Percentiles rank a stretch among this genome's conserved stretches.
These are phyloP conservation scores for Tiliacea citrago DNA, from an alignment of 2,888 invertebrate genomes.

Conservation along the genomic window DNA sequence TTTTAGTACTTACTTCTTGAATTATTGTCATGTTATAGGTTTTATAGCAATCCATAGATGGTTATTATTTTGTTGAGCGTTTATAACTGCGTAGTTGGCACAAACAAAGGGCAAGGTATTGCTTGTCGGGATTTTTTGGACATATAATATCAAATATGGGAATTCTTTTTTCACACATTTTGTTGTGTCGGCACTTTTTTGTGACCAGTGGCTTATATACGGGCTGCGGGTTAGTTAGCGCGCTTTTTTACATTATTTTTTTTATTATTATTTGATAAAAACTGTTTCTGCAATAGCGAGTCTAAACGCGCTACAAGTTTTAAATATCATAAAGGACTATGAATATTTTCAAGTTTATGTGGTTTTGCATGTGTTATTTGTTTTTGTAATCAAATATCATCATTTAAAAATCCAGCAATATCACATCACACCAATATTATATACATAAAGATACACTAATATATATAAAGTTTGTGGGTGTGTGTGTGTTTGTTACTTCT, in stretches of 20 bases:
- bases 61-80: conserved; percentile 24
- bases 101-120: conserved; percentile 39
- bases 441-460: no score
- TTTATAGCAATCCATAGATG: conserved; percentile 13
- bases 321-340: not conserved
- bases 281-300: not conserved
- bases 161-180: conserved; percentile 24
- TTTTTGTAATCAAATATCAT: no score
- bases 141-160: conserved; percentile 44
- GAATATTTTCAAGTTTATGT: not conserved
- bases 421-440: no score
- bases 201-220: not conserved
- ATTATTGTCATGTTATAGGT: not conserved
- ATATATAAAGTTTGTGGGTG: no score
- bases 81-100: conserved; percentile 39
- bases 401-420: no score
- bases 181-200: conserved; percentile 11
- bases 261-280: not conserved
- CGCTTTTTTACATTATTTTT: not conserved
- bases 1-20: conserved; percentile 1
- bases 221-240: not conserved
- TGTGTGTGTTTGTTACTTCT: no score
- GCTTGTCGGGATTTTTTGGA: conserved; percentile 45
- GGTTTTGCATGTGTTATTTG: no score
- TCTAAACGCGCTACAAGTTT: not conserved